Evolutionary conservation across 2,797 vertebrate genomes (phyloP).

Genomic region (Echiichthys vipera): DNA sequence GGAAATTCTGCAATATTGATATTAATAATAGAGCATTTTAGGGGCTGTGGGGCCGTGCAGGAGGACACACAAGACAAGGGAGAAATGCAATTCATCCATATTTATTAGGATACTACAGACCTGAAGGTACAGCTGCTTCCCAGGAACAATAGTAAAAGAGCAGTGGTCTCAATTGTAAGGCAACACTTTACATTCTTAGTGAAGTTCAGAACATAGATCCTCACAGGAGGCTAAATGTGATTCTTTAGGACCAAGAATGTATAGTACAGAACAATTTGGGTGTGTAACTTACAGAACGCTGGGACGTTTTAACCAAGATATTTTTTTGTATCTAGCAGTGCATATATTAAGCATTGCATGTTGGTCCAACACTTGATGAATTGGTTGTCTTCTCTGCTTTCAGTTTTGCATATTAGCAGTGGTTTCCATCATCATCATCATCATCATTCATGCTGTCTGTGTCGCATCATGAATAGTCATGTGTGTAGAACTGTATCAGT

Average conservation of each 20-base stretch:
- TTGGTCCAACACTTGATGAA: too few species aligned
- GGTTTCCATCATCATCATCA: slow-evolving; percentile 13
- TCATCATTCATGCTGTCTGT: slow-evolving; percentile 6
- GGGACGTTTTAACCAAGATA: neutral
- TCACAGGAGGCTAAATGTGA: slow-evolving; percentile 7
- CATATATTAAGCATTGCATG: neutral
- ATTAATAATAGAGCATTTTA: slow-evolving; percentile 64
- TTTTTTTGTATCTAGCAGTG: neutral
- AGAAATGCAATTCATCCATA: slow-evolving; percentile 31
- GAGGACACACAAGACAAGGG: slow-evolving; percentile 16
- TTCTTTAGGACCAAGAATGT: too few species aligned
- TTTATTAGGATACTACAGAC: slow-evolving; percentile 30
- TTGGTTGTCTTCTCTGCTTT: neutral
- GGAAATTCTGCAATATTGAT: slow-evolving; percentile 45
- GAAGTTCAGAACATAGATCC: slow-evolving; percentile 9
- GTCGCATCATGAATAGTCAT: slow-evolving; percentile 26
- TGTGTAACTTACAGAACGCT: neutral
- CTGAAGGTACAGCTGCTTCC: slow-evolving; percentile 27
- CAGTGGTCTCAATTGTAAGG: slow-evolving; percentile 4
- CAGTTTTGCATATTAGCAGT: neutral
- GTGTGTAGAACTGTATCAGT: neutral
- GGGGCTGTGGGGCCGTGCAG: slow-evolving; percentile 2
- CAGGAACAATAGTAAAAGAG: slow-evolving; percentile 25
- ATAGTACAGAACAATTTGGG: too few species aligned
- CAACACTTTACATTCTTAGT: slow-evolving; percentile 11